Evolutionary conservation across 2,797 vertebrate genomes (phyloP).

Genomic region (Arnoldichthys spilopterus): DNA sequence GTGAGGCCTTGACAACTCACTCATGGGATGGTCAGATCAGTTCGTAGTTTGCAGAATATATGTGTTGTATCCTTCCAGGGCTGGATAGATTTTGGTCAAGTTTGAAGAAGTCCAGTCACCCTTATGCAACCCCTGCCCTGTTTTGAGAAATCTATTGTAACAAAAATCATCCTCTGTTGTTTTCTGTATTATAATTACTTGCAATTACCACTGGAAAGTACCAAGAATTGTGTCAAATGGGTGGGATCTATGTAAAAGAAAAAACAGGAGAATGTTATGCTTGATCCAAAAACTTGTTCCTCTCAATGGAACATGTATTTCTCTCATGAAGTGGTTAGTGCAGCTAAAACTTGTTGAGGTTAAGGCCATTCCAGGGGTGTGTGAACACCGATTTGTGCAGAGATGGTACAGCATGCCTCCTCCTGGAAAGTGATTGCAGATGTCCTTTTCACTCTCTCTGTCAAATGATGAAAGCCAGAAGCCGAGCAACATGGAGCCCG

Average conservation of each 20-base stretch:
- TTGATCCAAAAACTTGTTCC: background rate
- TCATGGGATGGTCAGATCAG: conserved; percentile 20
- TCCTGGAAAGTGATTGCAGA: conserved; percentile 40
- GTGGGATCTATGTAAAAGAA: background rate
- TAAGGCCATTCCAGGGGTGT: background rate
- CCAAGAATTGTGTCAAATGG: background rate
- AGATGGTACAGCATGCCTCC: conserved; percentile 5
- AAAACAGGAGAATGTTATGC: background rate
- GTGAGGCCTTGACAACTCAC: background rate
- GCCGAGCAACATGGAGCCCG: background rate
- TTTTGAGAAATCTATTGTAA: conserved; percentile 18
- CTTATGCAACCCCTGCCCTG: conserved; percentile 8
- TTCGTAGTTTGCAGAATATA: conserved; percentile 6
- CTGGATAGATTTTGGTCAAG: conserved; percentile 15
- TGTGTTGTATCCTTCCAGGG: background rate
- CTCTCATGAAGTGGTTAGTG: background rate
- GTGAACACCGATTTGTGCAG: background rate
- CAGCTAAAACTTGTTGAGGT: background rate
- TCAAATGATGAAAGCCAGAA: conserved; percentile 40
- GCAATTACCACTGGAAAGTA: conserved; percentile 13
- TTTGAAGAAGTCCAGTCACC: conserved; percentile 10
- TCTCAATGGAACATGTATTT: background rate
- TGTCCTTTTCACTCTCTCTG: conserved; percentile 13
- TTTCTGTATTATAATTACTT: conserved; percentile 7
- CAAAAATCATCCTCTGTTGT: background rate